phyloP scores from a whole-genome alignment of 2,797 vertebrate species.

The Protonibea diacanthus region DNA sequence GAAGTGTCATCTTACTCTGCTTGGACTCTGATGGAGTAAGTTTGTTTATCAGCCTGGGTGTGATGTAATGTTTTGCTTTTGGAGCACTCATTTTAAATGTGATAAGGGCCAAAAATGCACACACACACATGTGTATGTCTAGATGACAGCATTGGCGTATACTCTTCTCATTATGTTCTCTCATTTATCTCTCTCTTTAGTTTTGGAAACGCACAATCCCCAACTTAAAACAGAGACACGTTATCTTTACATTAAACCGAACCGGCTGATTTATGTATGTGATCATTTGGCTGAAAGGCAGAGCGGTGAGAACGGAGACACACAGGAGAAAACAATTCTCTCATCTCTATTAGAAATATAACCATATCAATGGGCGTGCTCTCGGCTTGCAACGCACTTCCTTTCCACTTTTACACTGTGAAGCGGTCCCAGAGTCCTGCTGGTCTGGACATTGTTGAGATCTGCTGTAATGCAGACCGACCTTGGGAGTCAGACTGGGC shows the following conservation, averaged over 20 bases:
- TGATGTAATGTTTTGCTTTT: constrained; percentile 80
- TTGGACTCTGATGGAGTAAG: constrained; percentile 41
- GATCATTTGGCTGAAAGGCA: constrained; percentile 20
- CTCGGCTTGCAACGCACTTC: constrained; percentile 13
- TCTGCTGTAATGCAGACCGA: constrained; percentile 60
- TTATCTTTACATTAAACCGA: constrained; percentile 44
- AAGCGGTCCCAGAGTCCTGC: constrained; percentile 28
- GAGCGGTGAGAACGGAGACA: constrained; percentile 30
- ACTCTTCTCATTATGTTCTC: constrained; percentile 23
- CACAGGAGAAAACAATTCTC: constrained; percentile 49
- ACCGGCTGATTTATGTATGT: constrained; percentile 36
- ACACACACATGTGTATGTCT: constrained; percentile 28
- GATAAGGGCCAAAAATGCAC: constrained; percentile 41
- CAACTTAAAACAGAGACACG: constrained; percentile 48
- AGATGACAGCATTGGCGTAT: constrained; percentile 49
- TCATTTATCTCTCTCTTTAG: constrained; percentile 44
- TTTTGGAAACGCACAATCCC: constrained; percentile 34
- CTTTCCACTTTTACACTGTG: constrained; percentile 29
- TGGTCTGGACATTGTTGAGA: constrained; percentile 49
- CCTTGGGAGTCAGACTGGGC: constrained; percentile 55
- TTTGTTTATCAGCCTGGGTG: constrained; percentile 61
- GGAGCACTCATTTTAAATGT: constrained; percentile 41
- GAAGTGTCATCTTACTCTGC: constrained; percentile 61
- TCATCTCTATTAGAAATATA: constrained; percentile 39
- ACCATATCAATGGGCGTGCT: neutral